Percentiles rank a stretch among this genome's conserved stretches.
phyloP scores from a whole-genome alignment of 2,113 vertebrate genomes.

The Xenotilapia leptura region DNA sequence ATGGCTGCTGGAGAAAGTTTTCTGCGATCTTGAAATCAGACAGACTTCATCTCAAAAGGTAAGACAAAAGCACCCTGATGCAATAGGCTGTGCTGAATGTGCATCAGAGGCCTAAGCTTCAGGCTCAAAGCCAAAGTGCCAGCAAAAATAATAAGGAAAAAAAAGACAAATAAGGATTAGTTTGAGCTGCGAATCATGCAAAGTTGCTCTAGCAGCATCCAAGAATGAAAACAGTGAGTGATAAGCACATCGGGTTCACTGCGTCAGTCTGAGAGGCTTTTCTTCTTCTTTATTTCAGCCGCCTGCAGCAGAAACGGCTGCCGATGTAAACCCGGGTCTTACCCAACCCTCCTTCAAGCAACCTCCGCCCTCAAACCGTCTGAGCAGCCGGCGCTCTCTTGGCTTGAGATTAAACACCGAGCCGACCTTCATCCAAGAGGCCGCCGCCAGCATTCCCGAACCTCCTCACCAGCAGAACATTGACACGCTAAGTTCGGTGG shows the following conservation, averaged over 20 bases:
- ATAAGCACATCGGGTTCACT: background rate
- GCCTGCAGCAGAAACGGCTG: background rate
- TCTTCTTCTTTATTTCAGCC: background rate
- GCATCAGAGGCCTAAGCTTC: background rate
- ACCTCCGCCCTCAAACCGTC: background rate
- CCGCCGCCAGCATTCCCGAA: background rate
- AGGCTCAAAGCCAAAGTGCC: background rate
- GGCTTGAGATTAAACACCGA: background rate
- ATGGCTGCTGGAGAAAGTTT: background rate
- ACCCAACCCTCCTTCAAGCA: background rate
- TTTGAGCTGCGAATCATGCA: background rate
- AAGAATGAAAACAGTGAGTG: background rate
- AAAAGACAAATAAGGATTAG: background rate
- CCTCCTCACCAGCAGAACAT: background rate
- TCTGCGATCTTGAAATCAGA: background rate
- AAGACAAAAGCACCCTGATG: background rate
- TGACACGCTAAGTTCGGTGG: background rate
- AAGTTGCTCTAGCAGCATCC: background rate
- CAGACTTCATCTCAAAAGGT: background rate
- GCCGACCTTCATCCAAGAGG: background rate
- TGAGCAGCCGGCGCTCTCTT: background rate
- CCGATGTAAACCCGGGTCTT: background rate
- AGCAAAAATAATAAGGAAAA: background rate
- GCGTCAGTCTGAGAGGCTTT: background rate
- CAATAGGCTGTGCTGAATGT: background rate